phyloP scores from a whole-genome alignment of 2,113 vertebrate genomes.

The Notiomystis cincta region DNA sequence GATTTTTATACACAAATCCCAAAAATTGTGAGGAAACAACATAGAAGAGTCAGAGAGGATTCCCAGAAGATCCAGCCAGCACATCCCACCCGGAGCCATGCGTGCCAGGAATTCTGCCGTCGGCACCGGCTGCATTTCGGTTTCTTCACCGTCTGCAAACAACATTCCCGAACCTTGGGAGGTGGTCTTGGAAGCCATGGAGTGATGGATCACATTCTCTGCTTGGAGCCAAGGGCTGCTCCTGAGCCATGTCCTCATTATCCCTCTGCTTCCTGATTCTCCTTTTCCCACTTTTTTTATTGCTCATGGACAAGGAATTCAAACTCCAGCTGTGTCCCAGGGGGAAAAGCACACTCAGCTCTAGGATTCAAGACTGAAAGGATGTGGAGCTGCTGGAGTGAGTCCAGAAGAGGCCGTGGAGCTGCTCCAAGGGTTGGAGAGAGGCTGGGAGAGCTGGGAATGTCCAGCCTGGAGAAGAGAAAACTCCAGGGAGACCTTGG shows the following conservation, averaged over 20 bases:
- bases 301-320: neutral
- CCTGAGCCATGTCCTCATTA: too few relatives aligned
- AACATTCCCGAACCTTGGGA: accelerated
- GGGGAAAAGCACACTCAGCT: neutral
- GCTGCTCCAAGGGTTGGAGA: neutral
- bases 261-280: neutral
- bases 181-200: neutral
- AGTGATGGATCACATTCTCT: neutral
- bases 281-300: neutral
- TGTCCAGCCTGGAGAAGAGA: neutral
- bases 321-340: neutral
- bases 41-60: neutral
- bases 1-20: neutral
- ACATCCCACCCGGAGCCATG: neutral
- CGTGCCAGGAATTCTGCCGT: neutral
- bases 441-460: neutral
- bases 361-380: too few relatives aligned
- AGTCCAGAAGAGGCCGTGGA: neutral
- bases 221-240: neutral
- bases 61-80: neutral
- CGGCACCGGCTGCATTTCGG: neutral
- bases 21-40: neutral
- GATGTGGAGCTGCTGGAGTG: neutral
- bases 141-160: neutral
- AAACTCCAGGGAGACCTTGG: too few relatives aligned